These are phyloP conservation scores for Hipposideros larvatus DNA, from an alignment of 2,797 vertebrate genomes.

Conservation along the genomic window DNA sequence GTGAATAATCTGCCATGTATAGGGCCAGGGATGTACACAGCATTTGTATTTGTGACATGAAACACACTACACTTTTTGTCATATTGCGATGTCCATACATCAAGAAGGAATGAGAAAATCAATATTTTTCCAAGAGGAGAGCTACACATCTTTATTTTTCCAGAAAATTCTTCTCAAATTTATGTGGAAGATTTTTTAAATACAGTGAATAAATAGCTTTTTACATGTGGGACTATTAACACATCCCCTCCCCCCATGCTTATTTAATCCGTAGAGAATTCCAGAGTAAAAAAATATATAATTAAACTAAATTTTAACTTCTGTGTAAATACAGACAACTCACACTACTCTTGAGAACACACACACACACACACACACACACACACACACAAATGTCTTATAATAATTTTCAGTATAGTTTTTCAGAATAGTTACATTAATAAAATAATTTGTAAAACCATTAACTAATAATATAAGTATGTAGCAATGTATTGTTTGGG, in stretches of 20 bases:
- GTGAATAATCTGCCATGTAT: background rate
- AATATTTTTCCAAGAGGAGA: background rate
- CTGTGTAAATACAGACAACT: background rate
- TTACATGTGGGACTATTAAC: background rate
- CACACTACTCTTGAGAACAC: background rate
- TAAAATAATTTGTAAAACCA: background rate
- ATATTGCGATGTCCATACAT: background rate
- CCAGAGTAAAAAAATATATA: background rate
- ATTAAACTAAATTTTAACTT: background rate
- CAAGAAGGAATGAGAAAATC: background rate
- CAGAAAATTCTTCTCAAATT: background rate
- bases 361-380: no score
- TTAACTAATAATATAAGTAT: background rate
- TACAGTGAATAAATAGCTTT: background rate
- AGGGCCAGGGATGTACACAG: rapidly evolving
- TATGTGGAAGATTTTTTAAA: background rate
- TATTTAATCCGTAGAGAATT: background rate
- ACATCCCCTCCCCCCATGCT: no score
- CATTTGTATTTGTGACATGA: background rate
- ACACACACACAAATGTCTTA: background rate
- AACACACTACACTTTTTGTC: background rate
- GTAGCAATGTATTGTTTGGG: background rate
- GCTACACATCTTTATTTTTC: background rate
- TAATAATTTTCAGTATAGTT: background rate
- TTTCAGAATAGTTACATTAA: background rate